Evolutionary conservation across 1,140 invertebrate genomes (phyloP).

Genomic region (Formica exsecta): DNA sequence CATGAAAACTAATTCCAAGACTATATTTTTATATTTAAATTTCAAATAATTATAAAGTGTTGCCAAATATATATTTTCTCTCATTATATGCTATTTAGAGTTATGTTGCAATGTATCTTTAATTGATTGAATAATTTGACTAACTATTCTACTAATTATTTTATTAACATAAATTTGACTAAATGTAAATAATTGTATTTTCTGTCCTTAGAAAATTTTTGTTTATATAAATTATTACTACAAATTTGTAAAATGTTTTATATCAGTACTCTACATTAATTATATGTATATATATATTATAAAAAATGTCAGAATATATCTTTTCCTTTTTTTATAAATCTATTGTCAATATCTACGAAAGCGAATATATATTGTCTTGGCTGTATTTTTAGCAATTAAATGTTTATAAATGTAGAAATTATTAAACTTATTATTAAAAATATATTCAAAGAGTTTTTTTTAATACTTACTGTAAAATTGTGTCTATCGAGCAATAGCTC

Average conservation of each 20-base stretch:
- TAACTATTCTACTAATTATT: conserved; percentile 14
- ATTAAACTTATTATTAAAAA: conserved; percentile 52
- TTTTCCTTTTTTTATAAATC: background rate
- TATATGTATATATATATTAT: background rate
- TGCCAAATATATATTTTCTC: background rate
- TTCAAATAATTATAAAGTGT: background rate
- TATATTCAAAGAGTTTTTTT: background rate
- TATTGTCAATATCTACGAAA: conserved; percentile 19
- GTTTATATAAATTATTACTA: background rate
- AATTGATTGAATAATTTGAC: conserved; percentile 27
- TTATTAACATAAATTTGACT: background rate
- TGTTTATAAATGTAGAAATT: background rate
- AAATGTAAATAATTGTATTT: background rate
- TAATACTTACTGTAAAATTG: conserved; percentile 96
- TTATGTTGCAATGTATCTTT: background rate
- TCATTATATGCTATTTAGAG: background rate
- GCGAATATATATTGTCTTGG: background rate
- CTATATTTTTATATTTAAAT: background rate
- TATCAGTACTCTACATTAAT: conserved; percentile 12
- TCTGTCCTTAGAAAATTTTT: background rate
- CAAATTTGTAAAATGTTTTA: background rate
- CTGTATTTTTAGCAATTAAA: background rate
- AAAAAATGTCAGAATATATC: background rate
- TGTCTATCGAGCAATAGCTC: conserved; percentile 99
- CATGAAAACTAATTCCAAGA: background rate